Percentiles rank a stretch among this genome's conserved stretches.
These are phyloP conservation scores for Epinephelus lanceolatus DNA, from an alignment of 2,113 vertebrate genomes.

Conservation along the genomic window DNA sequence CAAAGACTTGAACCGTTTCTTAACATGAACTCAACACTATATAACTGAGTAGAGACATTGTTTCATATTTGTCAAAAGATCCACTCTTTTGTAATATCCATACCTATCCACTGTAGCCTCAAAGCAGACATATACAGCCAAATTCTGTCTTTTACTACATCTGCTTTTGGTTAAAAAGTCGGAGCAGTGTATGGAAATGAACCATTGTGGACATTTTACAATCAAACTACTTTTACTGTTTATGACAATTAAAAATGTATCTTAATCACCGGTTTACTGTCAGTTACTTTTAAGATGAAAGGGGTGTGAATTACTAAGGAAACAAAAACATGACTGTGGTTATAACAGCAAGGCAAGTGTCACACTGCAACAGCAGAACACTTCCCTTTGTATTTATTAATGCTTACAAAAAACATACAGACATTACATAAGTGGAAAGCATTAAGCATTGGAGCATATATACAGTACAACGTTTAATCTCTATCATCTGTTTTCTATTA, in stretches of 20 bases:
- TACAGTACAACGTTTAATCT: too few species aligned
- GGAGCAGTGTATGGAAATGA: not conserved
- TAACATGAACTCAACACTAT: not conserved
- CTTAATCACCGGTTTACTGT: not conserved
- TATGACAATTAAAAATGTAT: constrained; percentile 19
- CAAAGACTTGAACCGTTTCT: constrained; percentile 1
- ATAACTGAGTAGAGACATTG: not conserved
- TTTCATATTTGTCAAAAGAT: not conserved
- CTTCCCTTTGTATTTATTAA: constrained; percentile 3
- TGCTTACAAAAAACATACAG: not conserved
- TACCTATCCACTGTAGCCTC: not conserved
- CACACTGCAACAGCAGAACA: not conserved
- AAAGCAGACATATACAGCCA: not conserved
- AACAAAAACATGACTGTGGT: not conserved
- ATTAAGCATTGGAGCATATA: too few species aligned
- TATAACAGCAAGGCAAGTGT: not conserved
- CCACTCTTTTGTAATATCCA: not conserved
- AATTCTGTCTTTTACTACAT: too few species aligned
- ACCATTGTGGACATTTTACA: not conserved
- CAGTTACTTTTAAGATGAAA: not conserved
- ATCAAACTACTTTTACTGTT: not conserved
- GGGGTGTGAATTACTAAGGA: not conserved
- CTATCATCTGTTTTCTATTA: not conserved
- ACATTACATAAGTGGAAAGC: not conserved
- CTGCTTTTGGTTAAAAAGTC: too few species aligned